Percentiles rank a stretch among this genome's conserved stretches.
Conservation (phyloP, 2,888 invertebrate genomes). For the Phorcus lineatus region DNA sequence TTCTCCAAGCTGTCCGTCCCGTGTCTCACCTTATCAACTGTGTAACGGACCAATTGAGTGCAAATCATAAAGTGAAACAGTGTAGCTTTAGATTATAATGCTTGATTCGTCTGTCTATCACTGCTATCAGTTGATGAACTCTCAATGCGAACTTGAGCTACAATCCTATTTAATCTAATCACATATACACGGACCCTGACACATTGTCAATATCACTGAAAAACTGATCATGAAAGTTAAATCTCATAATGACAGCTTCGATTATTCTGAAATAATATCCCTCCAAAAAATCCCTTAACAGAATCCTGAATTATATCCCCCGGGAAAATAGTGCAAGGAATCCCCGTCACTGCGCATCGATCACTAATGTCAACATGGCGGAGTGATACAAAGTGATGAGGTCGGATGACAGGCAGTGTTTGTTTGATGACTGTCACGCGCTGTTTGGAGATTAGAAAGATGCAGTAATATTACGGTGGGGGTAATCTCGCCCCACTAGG, state of each 20-base stretch:
- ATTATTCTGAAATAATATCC: slow-evolving; percentile 8
- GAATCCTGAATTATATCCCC: neutral
- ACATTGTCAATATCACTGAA: neutral
- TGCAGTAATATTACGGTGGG: neutral
- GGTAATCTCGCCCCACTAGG: neutral
- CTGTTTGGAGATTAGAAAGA: neutral
- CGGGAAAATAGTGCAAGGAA: neutral
- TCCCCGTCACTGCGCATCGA: neutral
- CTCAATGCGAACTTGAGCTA: neutral
- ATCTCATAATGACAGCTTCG: neutral
- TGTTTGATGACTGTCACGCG: neutral
- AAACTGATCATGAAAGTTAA: neutral
- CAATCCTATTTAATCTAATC: slow-evolving; percentile 1
- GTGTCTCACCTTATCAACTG: no score
- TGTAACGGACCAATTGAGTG: no score
- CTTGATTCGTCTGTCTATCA: neutral
- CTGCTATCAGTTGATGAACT: neutral
- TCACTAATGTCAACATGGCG: neutral
- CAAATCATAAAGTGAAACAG: no score
- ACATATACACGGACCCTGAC: neutral
- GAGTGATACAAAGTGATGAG: neutral
- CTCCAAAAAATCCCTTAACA: neutral
- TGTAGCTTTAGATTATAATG: neutral
- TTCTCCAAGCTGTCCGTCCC: no score
- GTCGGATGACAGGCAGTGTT: neutral